Conservation (phyloP, 2,797 vertebrate species). For the Gambelia wislizenii region DNA sequence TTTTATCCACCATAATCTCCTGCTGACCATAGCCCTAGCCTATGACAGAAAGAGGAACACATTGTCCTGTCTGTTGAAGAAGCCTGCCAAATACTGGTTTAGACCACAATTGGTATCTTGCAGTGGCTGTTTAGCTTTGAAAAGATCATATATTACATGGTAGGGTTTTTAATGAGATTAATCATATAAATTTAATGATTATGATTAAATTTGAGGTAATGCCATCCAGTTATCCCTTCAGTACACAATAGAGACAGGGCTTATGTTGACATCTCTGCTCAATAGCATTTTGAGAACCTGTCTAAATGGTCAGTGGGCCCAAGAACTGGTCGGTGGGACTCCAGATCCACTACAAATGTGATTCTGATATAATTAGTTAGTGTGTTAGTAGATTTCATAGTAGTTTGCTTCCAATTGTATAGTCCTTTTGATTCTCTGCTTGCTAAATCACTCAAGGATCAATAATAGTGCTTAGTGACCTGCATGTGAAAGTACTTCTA, state of each 20-base stretch:
- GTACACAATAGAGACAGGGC: neutral
- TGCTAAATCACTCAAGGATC: neutral
- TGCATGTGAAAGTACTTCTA: neutral
- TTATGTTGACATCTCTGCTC: neutral
- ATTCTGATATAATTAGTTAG: neutral
- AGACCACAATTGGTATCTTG: neutral
- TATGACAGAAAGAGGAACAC: neutral
- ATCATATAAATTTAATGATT: too few species aligned
- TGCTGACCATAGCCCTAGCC: neutral
- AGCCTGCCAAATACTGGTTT: neutral
- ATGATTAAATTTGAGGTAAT: neutral
- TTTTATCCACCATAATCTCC: neutral
- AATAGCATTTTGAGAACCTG: neutral
- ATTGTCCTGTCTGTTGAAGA: too few species aligned
- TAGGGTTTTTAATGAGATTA: neutral
- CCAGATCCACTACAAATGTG: neutral
- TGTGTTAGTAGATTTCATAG: neutral
- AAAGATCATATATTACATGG: neutral
- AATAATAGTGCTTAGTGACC: neutral
- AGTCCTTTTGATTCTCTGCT: neutral
- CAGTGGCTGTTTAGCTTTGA: neutral
- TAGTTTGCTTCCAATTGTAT: neutral
- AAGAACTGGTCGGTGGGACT: neutral
- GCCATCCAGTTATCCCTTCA: neutral
- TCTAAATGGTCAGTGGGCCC: neutral